Percentiles rank a stretch among this genome's conserved stretches.
phyloP scores from a whole-genome alignment of 2,888 invertebrate species.

The Cephus rjabovi region DNA sequence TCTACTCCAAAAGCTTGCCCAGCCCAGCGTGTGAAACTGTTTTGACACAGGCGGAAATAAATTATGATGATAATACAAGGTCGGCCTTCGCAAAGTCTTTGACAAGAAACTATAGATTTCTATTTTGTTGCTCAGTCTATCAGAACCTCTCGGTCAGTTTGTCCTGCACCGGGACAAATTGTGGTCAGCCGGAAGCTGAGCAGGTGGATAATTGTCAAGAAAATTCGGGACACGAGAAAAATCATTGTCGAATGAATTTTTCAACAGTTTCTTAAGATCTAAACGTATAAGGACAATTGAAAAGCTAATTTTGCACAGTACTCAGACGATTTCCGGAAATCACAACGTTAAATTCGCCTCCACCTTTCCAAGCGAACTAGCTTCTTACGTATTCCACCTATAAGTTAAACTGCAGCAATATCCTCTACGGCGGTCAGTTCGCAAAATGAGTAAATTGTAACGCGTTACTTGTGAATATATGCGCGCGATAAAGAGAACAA shows the following conservation, averaged over 20 bases:
- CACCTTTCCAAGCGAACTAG: neutral
- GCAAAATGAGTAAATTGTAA: neutral
- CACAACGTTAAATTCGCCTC: neutral
- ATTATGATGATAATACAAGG: conserved; percentile 5
- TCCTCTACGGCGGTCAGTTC: neutral
- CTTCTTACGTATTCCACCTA: neutral
- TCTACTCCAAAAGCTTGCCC: neutral
- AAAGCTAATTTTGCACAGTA: neutral
- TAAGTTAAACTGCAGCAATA: neutral
- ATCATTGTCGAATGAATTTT: neutral
- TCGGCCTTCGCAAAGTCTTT: conserved; percentile 12
- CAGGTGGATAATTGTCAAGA: neutral
- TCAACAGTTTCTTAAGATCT: neutral
- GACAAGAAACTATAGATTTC: conserved; percentile 10
- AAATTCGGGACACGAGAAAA: neutral
- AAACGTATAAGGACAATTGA: neutral
- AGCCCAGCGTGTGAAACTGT: conserved; percentile 3
- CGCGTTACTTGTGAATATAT: neutral
- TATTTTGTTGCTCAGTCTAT: conserved; percentile 16
- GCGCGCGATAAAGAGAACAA: neutral
- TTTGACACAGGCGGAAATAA: conserved; percentile 5
- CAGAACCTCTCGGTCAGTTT: conserved; percentile 6
- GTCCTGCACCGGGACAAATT: neutral
- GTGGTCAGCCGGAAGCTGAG: neutral
- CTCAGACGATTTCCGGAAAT: neutral